These are phyloP conservation scores for Drosophila borborema DNA, from an alignment of 2,888 invertebrate species.

Conservation along the genomic window DNA sequence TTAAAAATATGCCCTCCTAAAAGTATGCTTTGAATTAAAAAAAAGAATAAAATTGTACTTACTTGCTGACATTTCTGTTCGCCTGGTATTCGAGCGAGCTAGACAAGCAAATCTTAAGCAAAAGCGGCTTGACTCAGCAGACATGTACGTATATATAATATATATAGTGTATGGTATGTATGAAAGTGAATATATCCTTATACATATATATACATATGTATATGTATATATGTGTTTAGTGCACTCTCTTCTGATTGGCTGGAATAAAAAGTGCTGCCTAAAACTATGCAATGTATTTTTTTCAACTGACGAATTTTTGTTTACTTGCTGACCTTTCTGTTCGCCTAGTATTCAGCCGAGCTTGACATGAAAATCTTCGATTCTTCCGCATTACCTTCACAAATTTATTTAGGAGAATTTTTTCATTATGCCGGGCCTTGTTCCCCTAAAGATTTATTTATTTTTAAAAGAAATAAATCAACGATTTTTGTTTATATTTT, in stretches of 20 bases:
- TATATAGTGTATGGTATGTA: neutral
- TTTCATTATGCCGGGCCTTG: neutral
- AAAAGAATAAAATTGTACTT: neutral
- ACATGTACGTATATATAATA: no score
- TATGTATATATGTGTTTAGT: neutral
- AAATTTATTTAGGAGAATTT: neutral
- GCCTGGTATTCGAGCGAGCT: neutral
- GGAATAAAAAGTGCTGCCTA: neutral
- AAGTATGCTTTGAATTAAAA: neutral
- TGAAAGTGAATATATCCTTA: neutral
- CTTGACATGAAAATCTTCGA: neutral
- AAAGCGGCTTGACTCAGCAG: neutral
- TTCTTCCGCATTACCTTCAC: neutral
- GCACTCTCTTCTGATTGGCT: neutral
- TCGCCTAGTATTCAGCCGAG: conserved; percentile 3
- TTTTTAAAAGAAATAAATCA: neutral
- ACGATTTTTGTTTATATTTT: neutral
- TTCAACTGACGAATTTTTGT: neutral
- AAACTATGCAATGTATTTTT: neutral
- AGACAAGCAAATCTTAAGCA: neutral
- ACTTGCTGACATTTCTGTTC: conserved; percentile 1
- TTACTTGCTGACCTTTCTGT: neutral
- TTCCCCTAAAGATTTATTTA: no score
- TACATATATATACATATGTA: neutral
- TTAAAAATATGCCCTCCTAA: neutral